Evolutionary conservation across 2,113 vertebrate species (phyloP).

Genomic region (Menidia beryllina): DNA sequence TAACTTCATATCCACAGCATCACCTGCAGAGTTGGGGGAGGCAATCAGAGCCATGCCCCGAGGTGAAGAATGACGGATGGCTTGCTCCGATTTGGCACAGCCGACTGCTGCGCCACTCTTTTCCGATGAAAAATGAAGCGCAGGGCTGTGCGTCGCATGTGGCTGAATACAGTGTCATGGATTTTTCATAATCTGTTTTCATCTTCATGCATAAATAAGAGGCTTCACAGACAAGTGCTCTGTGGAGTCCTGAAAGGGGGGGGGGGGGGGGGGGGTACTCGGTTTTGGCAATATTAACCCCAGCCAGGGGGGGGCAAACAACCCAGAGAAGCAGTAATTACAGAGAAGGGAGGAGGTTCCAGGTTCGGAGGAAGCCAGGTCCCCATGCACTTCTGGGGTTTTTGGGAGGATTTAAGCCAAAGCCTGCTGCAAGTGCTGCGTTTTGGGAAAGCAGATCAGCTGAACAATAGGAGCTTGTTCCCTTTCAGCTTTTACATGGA

Average conservation of each 20-base stretch:
- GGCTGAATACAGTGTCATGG: not conserved
- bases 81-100: conserved; percentile 11
- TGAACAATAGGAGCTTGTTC: conserved; percentile 33
- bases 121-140: conserved; percentile 24
- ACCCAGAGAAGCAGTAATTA: conserved; percentile 41
- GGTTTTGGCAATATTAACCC: conserved; percentile 29
- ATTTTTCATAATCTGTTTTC: conserved; percentile 36
- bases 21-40: not conserved
- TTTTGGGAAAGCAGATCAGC: conserved; percentile 20
- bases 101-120: conserved; percentile 31
- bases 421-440: not conserved
- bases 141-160: not conserved
- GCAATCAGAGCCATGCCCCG: conserved; percentile 23
- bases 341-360: conserved; percentile 39
- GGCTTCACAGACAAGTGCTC: conserved; percentile 27
- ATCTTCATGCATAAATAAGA: conserved; percentile 40
- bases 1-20: conserved; percentile 1
- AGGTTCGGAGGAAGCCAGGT: conserved; percentile 8
- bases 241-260: conserved; percentile 1
- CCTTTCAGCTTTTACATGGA: conserved; percentile 10
- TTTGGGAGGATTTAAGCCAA: conserved; percentile 19
- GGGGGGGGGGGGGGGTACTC: too few species aligned
- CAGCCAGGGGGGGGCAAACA: conserved; percentile 33
- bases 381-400: conserved; percentile 17
- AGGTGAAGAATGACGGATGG: conserved; percentile 44